A percentile compares a stretch with the other conserved stretches of the same genome.
These are phyloP conservation scores for Margarornis squamiger DNA, from an alignment of 2,797 vertebrate species.

Conservation along the genomic window DNA sequence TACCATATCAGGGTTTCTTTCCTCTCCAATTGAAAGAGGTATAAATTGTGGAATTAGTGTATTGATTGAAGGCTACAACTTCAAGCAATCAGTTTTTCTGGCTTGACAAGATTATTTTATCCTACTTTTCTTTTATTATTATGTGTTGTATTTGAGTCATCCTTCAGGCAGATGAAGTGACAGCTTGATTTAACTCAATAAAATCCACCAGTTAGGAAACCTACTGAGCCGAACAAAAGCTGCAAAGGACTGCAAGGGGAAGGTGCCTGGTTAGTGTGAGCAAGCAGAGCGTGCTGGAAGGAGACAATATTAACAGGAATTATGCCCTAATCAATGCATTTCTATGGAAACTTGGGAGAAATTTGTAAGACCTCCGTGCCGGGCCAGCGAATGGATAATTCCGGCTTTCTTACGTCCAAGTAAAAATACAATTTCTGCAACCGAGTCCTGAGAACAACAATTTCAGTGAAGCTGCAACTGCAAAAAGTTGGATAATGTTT, in stretches of 20 bases:
- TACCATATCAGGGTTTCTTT: slow-evolving; percentile 97
- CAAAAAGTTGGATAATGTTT: slow-evolving; percentile 2
- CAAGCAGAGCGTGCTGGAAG: slow-evolving; percentile 80
- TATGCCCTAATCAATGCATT: slow-evolving; percentile 90
- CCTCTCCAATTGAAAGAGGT: slow-evolving; percentile 90
- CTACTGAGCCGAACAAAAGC: slow-evolving; percentile 93
- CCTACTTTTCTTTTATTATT: slow-evolving; percentile 99
- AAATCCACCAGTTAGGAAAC: slow-evolving; percentile 93
- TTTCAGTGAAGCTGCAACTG: slow-evolving; percentile 32
- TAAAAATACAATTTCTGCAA: slow-evolving; percentile 28
- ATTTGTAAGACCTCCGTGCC: slow-evolving; percentile 74
- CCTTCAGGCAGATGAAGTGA: slow-evolving; percentile 97
- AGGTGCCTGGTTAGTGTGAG: slow-evolving; percentile 79
- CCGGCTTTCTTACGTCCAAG: background rate
- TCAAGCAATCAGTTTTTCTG: slow-evolving; percentile 98
- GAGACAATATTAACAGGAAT: slow-evolving; percentile 88
- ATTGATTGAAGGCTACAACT: slow-evolving; percentile 96
- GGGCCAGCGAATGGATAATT: slow-evolving; percentile 49
- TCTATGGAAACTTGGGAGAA: slow-evolving; percentile 87
- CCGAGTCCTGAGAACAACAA: background rate
- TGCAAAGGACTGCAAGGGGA: slow-evolving; percentile 78
- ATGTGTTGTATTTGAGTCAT: slow-evolving; percentile 99
- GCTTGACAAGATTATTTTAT: slow-evolving; percentile 99
- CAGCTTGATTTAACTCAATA: slow-evolving; percentile 99
- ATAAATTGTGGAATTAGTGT: slow-evolving; percentile 99